Conservation (phyloP, 2,113 vertebrate genomes). For the Gopherus evgoodei region DNA sequence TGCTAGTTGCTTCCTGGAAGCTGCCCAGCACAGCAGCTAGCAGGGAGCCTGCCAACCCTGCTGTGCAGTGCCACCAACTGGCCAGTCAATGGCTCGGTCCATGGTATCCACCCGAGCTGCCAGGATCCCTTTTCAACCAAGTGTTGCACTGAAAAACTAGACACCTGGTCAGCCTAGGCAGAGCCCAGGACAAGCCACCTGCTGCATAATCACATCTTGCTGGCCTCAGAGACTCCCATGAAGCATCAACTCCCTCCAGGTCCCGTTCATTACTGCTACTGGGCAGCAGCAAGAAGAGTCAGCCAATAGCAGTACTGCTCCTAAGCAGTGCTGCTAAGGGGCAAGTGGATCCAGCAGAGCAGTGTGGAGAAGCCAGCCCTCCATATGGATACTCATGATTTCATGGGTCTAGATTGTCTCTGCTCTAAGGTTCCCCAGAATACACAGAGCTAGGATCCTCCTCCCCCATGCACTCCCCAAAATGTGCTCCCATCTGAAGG, state of each 20-base stretch:
- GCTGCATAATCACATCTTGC: neutral
- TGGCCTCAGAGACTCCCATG: neutral
- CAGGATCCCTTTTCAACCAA: too few relatives aligned
- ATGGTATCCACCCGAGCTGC: rapidly evolving
- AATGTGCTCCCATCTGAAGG: neutral
- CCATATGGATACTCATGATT: neutral
- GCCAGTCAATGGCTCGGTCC: too few relatives aligned
- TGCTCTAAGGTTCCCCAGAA: neutral
- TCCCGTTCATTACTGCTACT: neutral
- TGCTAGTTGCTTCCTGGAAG: too few relatives aligned
- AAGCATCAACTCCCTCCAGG: neutral
- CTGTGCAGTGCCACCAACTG: rapidly evolving
- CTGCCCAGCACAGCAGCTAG: too few relatives aligned
- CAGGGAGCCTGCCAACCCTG: too few relatives aligned
- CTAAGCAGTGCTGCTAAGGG: neutral
- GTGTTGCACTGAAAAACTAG: too few relatives aligned
- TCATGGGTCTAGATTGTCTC: neutral
- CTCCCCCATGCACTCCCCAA: neutral
- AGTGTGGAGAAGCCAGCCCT: neutral
- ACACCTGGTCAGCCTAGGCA: too few relatives aligned
- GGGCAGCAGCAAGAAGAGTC: neutral
- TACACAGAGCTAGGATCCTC: neutral
- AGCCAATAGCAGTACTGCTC: neutral
- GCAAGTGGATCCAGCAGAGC: neutral
- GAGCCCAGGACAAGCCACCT: neutral